phyloP scores from a whole-genome alignment of 2,797 vertebrate genomes.

The Karalla daura region DNA sequence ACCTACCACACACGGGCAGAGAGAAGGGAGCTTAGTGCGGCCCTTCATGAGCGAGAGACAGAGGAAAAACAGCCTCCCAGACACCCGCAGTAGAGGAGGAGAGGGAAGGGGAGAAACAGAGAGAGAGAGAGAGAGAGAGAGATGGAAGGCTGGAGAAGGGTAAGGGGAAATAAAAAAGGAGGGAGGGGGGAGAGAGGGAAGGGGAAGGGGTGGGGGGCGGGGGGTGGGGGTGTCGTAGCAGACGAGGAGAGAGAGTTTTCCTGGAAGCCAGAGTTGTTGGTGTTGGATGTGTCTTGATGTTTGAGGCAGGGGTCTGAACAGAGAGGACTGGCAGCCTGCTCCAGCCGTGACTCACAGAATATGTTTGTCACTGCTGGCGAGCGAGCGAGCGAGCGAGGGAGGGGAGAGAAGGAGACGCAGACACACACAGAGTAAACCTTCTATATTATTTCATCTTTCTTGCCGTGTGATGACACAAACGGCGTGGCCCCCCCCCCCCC shows the following conservation, averaged over 20 bases:
- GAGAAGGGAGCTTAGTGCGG: constrained; percentile 92
- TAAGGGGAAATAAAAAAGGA: constrained; percentile 66
- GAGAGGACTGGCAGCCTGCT: constrained; percentile 73
- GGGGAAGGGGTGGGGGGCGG: constrained; percentile 38
- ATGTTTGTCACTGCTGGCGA: constrained; percentile 75
- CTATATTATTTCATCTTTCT: constrained; percentile 49
- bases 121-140: constrained; percentile 60
- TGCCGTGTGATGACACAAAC: constrained; percentile 19
- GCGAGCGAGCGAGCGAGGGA: constrained; percentile 71
- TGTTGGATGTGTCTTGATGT: constrained; percentile 72
- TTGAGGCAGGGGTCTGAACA: constrained; percentile 73
- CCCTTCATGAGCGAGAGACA: constrained; percentile 90
- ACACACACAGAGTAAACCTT: constrained; percentile 52
- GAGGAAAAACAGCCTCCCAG: constrained; percentile 84
- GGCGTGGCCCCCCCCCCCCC: neutral
- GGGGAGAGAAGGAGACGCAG: constrained; percentile 60
- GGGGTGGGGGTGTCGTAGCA: constrained; percentile 57
- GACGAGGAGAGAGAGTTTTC: constrained; percentile 75
- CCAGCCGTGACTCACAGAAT: constrained; percentile 83
- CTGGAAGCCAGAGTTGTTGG: constrained; percentile 79
- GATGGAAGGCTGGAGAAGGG: constrained; percentile 66
- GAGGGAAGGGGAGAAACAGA: constrained; percentile 73
- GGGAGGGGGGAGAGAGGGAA: constrained; percentile 48
- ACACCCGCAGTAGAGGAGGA: constrained; percentile 83
- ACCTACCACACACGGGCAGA: constrained; percentile 96